A percentile compares a stretch with the other conserved stretches of the same genome.
Conservation (phyloP, 2,797 vertebrate genomes). For the Tiaroga cobitis region DNA sequence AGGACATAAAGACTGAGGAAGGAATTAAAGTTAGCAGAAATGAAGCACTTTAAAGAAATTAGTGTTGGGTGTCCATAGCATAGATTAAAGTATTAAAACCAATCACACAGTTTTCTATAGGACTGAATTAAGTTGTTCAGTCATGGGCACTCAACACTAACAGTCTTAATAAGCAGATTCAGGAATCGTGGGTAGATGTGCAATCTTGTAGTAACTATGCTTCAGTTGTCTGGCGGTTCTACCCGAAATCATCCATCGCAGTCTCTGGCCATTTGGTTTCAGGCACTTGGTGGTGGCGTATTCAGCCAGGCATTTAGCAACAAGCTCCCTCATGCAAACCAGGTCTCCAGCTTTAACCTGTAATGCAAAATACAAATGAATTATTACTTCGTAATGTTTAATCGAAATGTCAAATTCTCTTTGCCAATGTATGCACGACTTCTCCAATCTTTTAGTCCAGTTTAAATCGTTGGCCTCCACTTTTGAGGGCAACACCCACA, state of each 20-base stretch:
- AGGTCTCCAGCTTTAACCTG: conserved; percentile 89
- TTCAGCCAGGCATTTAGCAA: conserved; percentile 91
- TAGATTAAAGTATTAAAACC: neutral
- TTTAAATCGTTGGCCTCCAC: too few relatives aligned
- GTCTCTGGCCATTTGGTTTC: conserved; percentile 88
- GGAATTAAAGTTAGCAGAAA: conserved; percentile 23
- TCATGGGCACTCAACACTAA: conserved; percentile 51
- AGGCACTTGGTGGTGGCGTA: conserved; percentile 91
- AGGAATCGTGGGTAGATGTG: conserved; percentile 95
- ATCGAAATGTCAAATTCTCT: too few relatives aligned
- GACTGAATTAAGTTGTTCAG: neutral
- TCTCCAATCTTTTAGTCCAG: too few relatives aligned
- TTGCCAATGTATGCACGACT: too few relatives aligned
- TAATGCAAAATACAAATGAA: neutral
- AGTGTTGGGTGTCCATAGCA: conserved; percentile 49
- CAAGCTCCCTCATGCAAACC: conserved; percentile 86
- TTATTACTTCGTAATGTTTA: too few relatives aligned
- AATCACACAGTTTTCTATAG: neutral
- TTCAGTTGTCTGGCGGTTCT: conserved; percentile 92
- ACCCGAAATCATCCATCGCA: conserved; percentile 96
- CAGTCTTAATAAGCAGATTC: conserved; percentile 81
- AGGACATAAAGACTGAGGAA: conserved; percentile 20
- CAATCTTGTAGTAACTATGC: conserved; percentile 93
- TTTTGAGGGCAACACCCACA: too few relatives aligned
- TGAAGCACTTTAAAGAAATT: conserved; percentile 64